Percentiles rank a stretch among this genome's conserved stretches.
Conservation (phyloP, 2,797 vertebrate species). For the Chloroceryle amazona region DNA sequence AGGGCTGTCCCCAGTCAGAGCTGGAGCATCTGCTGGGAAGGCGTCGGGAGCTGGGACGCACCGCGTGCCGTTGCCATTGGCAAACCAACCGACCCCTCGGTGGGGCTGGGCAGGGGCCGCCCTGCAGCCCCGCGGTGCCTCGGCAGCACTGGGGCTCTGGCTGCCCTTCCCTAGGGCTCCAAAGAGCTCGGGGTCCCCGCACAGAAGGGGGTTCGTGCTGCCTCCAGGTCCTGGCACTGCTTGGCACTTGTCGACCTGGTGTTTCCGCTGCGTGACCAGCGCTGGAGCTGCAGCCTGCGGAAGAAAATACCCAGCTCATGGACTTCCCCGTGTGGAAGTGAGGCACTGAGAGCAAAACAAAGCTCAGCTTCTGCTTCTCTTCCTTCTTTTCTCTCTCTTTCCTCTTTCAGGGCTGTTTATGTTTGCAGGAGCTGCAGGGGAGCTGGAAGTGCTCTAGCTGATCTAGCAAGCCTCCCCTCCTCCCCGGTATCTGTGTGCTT, state of each 20-base stretch:
- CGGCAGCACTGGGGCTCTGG: background rate
- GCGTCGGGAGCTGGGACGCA: background rate
- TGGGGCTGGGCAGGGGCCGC: background rate
- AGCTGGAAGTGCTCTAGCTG: background rate
- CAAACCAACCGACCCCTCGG: background rate
- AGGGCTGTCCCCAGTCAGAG: background rate
- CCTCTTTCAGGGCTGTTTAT: slow-evolving; percentile 1
- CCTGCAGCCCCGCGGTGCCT: background rate
- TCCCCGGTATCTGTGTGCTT: background rate
- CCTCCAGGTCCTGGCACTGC: background rate
- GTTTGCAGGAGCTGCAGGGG: slow-evolving; percentile 7
- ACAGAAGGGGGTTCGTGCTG: background rate
- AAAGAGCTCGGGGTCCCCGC: background rate
- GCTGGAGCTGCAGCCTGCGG: background rate
- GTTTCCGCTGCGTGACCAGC: background rate
- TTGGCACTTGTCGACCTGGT: background rate
- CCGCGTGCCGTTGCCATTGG: fast-evolving
- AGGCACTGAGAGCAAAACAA: background rate
- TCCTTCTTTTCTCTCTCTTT: slow-evolving; percentile 1
- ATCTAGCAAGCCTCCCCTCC: background rate
- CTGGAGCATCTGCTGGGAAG: background rate
- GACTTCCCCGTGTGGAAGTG: background rate
- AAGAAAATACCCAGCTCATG: background rate
- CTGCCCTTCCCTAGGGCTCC: background rate
- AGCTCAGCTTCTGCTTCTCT: background rate